phyloP scores from a whole-genome alignment of 2,797 vertebrate genomes.

The Tolypeutes matacus region DNA sequence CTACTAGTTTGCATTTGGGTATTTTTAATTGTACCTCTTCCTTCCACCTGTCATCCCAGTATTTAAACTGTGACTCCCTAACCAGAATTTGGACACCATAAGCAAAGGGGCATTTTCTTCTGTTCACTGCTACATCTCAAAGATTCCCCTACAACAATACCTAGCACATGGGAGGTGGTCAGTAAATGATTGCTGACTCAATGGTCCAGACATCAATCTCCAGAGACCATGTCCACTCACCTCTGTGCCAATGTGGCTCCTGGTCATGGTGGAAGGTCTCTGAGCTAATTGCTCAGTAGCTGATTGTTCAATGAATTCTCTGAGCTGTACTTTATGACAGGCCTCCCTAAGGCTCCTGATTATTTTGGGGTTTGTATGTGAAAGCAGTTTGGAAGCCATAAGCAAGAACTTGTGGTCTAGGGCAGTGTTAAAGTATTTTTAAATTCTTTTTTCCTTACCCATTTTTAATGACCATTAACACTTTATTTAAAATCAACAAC shows the following conservation, averaged over 20 bases:
- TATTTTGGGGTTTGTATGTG: background rate
- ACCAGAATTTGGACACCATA: background rate
- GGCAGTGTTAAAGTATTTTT: background rate
- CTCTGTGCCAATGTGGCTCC: accelerated
- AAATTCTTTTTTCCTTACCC: conserved; percentile 10
- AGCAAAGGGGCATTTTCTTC: background rate
- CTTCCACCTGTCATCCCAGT: background rate
- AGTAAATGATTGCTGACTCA: background rate
- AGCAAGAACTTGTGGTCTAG: background rate
- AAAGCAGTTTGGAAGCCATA: background rate
- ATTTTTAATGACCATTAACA: background rate
- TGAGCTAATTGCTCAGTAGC: background rate
- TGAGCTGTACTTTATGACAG: background rate
- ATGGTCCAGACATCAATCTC: background rate
- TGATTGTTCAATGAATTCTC: too few species aligned
- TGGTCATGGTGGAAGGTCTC: background rate
- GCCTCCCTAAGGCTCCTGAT: background rate
- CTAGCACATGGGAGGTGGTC: background rate
- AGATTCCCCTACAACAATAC: background rate
- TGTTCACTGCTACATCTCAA: background rate
- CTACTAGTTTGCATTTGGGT: background rate
- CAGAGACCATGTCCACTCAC: background rate
- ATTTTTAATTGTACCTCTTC: background rate
- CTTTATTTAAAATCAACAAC: background rate
- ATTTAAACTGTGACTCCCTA: background rate